Base-by-base conservation (phyloP, 2,797 vertebrate genomes). In the Fratercula arctica region DNA sequence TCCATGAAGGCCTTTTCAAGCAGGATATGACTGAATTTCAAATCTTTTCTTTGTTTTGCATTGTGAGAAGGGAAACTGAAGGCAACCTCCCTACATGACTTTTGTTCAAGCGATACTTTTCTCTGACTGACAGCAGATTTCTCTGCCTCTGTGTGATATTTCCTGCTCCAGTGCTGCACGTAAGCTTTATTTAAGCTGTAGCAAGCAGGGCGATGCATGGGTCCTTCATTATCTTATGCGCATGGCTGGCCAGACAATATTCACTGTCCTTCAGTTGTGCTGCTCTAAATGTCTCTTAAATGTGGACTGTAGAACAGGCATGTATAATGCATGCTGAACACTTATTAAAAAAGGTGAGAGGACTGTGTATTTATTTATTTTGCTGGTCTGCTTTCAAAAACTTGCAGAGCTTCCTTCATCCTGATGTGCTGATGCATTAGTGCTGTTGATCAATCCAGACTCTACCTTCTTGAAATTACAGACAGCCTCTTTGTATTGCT, bases 1-100 rank as follows among this genome's bases (percentile, higher is more conserved):
- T 84, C 37, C 51, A n/a, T 17, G 39, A 95, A 76, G 91, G 76
- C 46, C 15, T 93, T 92, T 89, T 74, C 7, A 45, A 83, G 68
- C 82, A 95, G 80, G 85, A 80, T 91, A 80, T 67, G 87, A 80
- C 82, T 83, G 56, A 80, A 67, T 87, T 96, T 80, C 35, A 91
- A 68, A 67, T 70, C 7, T 82, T 85, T 90, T 68, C 61, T 85
- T 87, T 87, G 51, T 59, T 74, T 59, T 66, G 24, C 21, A 31
- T 46, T 83, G 31, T 87, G 48, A 87, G 43, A 92, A 83, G 76
- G 82, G 43, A 92, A 95, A 60, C 56, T 48, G 56, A 60, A 76
- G 41, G n/a, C 78, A 85, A 59, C 60, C 61, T 94, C 50, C n/a
- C 50, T 64, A 14, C 15, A 23, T 23, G 33, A 72, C 26, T 95